Conservation (phyloP, 1,140 invertebrate genomes). For the Helicoverpa armigera region DNA sequence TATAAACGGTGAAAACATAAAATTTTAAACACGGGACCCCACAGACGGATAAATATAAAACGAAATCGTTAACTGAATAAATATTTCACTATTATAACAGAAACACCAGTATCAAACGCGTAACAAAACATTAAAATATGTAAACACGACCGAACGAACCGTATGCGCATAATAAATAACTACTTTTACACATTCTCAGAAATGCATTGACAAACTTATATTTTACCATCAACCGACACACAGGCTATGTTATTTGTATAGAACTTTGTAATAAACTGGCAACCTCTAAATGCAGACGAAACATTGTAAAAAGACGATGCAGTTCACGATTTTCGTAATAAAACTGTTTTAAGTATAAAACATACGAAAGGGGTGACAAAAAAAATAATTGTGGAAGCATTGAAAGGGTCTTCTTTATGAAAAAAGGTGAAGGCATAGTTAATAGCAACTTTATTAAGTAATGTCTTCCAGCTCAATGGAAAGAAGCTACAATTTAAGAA, state of each 20-base stretch:
- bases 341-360: constrained; percentile 20
- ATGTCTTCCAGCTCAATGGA: too few species aligned
- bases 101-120: constrained; percentile 60
- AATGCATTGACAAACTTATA: constrained; percentile 54
- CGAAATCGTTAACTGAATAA: constrained; percentile 60
- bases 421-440: constrained; percentile 18
- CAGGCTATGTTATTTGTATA: constrained; percentile 12
- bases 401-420: constrained; percentile 6
- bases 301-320: constrained; percentile 8
- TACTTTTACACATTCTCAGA: constrained; percentile 58
- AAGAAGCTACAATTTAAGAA: background rate
- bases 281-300: background rate
- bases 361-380: constrained; percentile 2
- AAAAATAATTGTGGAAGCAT: constrained; percentile 3
- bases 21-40: constrained; percentile 51
- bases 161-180: constrained; percentile 59
- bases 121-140: constrained; percentile 58
- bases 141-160: constrained; percentile 54
- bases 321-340: constrained; percentile 37
- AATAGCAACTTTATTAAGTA: background rate
- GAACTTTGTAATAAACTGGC: background rate
- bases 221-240: background rate
- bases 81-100: constrained; percentile 56
- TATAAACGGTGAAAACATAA: constrained; percentile 15
- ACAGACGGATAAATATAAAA: constrained; percentile 59